Evolutionary conservation across 1,140 invertebrate genomes (phyloP).

Genomic region (Cataglyphis hispanica): DNA sequence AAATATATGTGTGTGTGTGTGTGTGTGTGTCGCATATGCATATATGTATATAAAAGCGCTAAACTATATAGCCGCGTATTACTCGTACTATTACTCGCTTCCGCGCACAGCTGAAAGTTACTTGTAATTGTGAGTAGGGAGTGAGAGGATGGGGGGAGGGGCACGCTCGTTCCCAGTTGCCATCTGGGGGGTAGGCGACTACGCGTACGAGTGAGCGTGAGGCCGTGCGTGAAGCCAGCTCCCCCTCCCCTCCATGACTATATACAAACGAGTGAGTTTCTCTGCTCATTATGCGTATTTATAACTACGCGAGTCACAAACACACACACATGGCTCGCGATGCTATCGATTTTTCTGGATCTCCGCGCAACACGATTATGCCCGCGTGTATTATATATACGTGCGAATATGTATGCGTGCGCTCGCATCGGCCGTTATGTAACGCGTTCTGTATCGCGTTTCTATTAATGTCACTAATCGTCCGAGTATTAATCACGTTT

Average conservation of each 20-base stretch:
- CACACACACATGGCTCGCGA: background rate
- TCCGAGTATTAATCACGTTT: conserved; percentile 45
- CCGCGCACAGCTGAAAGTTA: conserved; percentile 50
- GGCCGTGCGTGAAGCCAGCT: conserved; percentile 29
- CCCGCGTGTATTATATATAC: background rate
- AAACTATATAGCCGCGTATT: conserved; percentile 39
- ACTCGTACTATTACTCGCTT: conserved; percentile 44
- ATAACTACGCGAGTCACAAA: conserved; percentile 42
- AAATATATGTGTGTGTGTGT: too few species aligned
- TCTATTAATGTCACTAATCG: conserved; percentile 52
- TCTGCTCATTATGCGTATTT: conserved; percentile 56
- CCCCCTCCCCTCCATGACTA: background rate
- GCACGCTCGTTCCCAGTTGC: background rate
- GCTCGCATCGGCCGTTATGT: conserved; percentile 22
- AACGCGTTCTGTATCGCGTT: conserved; percentile 34
- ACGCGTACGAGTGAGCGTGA: background rate
- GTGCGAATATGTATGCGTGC: too few species aligned
- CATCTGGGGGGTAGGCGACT: background rate
- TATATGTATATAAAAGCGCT: conserved; percentile 15
- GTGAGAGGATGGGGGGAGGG: background rate
- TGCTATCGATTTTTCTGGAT: conserved; percentile 52
- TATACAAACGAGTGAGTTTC: conserved; percentile 46
- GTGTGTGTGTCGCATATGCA: too few species aligned
- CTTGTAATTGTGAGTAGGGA: conserved; percentile 44
- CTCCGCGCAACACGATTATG: conserved; percentile 20